phyloP scores from a whole-genome alignment of 1,140 invertebrate genomes.

The Drosophila littoralis region DNA sequence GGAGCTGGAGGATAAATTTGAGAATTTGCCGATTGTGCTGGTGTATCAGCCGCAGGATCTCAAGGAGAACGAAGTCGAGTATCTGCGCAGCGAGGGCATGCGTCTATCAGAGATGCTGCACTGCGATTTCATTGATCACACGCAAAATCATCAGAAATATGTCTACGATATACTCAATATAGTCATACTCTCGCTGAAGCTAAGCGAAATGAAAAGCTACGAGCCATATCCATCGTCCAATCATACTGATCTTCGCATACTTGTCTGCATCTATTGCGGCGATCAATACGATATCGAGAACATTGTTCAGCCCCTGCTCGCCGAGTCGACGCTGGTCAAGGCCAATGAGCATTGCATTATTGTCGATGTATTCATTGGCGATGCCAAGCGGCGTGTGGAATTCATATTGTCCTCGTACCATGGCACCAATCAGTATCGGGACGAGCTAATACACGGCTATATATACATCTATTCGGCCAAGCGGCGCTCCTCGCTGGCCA shows the following conservation, averaged over 20 bases:
- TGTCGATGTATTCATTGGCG: constrained; percentile 95
- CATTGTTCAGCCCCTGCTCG: constrained; percentile 93
- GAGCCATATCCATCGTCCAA: constrained; percentile 83
- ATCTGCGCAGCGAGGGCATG: constrained; percentile 94
- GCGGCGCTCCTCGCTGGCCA: constrained; percentile 96
- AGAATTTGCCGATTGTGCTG: constrained; percentile 95
- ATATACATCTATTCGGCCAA: constrained; percentile 98
- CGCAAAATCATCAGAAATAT: constrained; percentile 84
- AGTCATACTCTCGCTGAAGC: constrained; percentile 77
- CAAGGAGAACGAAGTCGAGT: constrained; percentile 92
- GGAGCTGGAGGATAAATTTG: constrained; percentile 93
- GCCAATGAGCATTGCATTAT: constrained; percentile 94
- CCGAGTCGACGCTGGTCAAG: constrained; percentile 94
- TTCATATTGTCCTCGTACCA: constrained; percentile 98
- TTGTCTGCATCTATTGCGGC: constrained; percentile 98
- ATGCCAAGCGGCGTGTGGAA: constrained; percentile 95
- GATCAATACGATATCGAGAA: constrained; percentile 96
- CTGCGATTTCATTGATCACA: constrained; percentile 83
- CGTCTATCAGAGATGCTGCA: constrained; percentile 93
- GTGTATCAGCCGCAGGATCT: constrained; percentile 94
- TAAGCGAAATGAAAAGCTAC: constrained; percentile 81
- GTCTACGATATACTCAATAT: constrained; percentile 83
- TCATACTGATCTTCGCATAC: constrained; percentile 88
- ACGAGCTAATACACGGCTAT: constrained; percentile 97
- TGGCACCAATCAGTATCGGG: constrained; percentile 95